phyloP scores from a whole-genome alignment of 2,113 vertebrate genomes.

The Brevimyrus niger region DNA sequence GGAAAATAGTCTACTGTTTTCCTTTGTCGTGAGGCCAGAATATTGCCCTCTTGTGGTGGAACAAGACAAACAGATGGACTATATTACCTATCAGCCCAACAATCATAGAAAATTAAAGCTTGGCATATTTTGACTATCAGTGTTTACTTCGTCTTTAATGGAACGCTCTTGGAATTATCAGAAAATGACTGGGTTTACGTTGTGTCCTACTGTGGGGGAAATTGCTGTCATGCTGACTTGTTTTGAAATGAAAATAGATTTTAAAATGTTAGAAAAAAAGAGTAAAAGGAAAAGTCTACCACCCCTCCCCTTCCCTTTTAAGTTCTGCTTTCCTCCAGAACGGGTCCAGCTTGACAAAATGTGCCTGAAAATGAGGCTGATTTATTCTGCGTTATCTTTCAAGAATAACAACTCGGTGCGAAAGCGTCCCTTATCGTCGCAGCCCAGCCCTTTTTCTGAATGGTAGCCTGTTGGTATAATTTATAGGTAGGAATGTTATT shows the following conservation, averaged over 20 bases:
- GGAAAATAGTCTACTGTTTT: neutral
- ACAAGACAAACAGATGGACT: neutral
- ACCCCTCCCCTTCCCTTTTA: conserved; percentile 19
- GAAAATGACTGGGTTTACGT: conserved; percentile 48
- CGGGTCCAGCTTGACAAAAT: neutral
- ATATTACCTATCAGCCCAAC: neutral
- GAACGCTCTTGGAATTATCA: conserved; percentile 44
- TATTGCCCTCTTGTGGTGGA: conserved; percentile 29
- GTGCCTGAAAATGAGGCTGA: conserved; percentile 1
- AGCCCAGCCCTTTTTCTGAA: conserved; percentile 20
- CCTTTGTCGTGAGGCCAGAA: neutral
- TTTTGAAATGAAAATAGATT: conserved; percentile 5
- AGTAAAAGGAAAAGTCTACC: conserved; percentile 10
- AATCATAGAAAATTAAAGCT: neutral
- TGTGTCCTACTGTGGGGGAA: conserved; percentile 44
- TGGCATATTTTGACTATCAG: neutral
- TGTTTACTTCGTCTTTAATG: conserved; percentile 31
- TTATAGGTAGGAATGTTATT: conserved; percentile 16
- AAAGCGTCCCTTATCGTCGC: conserved; percentile 21
- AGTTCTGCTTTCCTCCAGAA: conserved; percentile 11
- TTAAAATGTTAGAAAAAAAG: neutral
- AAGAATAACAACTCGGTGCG: conserved; percentile 18
- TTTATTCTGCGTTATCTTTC: neutral
- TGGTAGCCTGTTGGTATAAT: neutral
- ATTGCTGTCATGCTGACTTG: conserved; percentile 39